Base-by-base conservation (phyloP, 2,113 vertebrate genomes). In the Petromus typicus region DNA sequence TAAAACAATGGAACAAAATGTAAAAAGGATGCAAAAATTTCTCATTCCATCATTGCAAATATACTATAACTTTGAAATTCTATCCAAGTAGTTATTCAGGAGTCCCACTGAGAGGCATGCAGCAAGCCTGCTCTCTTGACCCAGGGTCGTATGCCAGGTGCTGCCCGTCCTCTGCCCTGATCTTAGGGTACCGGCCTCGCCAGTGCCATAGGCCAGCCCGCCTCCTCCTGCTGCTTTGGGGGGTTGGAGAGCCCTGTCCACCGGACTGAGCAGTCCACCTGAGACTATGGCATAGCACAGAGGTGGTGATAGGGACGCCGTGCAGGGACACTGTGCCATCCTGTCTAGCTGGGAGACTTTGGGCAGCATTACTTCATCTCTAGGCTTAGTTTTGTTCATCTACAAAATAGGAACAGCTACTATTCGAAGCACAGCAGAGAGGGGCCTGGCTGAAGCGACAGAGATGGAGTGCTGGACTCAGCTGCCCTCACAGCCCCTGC, bases 1-100 rank as follows among this genome's bases (percentile, higher is more conserved):
- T 43, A 85, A 71, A 54, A 87, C 64, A 59, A 34, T 34, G 5
- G 34, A 48, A 85, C 40, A 92, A 89, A 93, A 73, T 34, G 13
- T 40, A 86, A 95, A 85, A 25, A 11, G 13, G 34, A 69, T 43
- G 25, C 1, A 79, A 69, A 66, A 81, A 30, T 51, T 92, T 54
- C 61, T 76, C 76, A 48, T 20, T 43, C 45, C 43, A 45, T 76
- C 89, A 5, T 43, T 90, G 66, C 0, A 80, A 63, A n/a, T 84
- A 84, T 69, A 79, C 80, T 85, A 0, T 37, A 86, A 93, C 83
- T 95, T 32, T 90, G 43, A 91, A 95, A 76, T 89, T 37, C 45
- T 71, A 85, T 34, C 9, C 56, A 85, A 92, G 81, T 85, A 79
- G 8, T 20, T 76, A 32, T 83, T 56, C 45, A 1, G 25, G 93